These are phyloP conservation scores for Xylocampa areola DNA, from an alignment of 2,888 invertebrate species.

Conservation along the genomic window DNA sequence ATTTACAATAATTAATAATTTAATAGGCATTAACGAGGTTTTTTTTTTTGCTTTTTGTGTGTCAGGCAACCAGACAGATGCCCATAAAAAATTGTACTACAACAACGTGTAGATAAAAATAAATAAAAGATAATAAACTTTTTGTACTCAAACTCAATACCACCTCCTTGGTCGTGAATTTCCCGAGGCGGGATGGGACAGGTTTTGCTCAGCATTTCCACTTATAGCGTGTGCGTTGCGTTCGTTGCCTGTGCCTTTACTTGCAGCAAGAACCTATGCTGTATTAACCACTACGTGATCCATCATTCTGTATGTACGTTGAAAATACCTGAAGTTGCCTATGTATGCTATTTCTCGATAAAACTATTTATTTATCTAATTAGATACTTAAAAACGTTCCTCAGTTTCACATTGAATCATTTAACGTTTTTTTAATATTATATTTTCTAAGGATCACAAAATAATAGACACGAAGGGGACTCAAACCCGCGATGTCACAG, in stretches of 20 bases:
- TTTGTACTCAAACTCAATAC: no score
- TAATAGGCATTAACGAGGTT: no score
- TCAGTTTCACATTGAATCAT: no score
- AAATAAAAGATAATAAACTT: slow-evolving; percentile 10
- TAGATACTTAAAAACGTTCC: no score
- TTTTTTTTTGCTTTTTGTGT: neutral
- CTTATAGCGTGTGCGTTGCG: slow-evolving; percentile 73
- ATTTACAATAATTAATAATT: slow-evolving; percentile 11
- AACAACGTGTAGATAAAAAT: slow-evolving; percentile 3
- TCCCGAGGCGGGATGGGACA: slow-evolving; percentile 73
- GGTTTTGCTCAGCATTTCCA: slow-evolving; percentile 80
- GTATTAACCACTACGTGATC: slow-evolving; percentile 68
- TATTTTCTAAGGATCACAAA: no score
- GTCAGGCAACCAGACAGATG: no score
- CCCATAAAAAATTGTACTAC: no score
- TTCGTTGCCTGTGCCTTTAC: slow-evolving; percentile 35
- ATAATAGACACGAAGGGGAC: no score
- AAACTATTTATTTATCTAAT: slow-evolving; percentile 21
- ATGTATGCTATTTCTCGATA: slow-evolving; percentile 15
- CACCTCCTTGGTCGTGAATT: slow-evolving; percentile 72
- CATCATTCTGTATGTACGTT: slow-evolving; percentile 62
- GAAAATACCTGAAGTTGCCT: slow-evolving; percentile 33
- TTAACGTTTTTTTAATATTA: no score
- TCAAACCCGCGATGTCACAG: no score
- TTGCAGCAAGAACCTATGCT: slow-evolving; percentile 62